Base-by-base conservation (phyloP, 2,797 vertebrate species). In the Prunella strophiata region DNA sequence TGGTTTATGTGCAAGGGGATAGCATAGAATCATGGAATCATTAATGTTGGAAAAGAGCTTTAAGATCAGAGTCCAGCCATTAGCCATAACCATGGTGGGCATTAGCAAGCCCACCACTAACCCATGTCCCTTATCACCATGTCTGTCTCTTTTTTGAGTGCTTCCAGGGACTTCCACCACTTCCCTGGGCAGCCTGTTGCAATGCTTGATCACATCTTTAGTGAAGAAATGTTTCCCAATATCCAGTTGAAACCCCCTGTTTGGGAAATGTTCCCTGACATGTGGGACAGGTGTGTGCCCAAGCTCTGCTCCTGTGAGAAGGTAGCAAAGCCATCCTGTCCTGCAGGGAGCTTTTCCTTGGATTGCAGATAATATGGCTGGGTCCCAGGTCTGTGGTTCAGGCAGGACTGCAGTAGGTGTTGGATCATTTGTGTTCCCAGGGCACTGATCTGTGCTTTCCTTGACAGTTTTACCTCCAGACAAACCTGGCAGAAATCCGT, bases 401-500 rank as follows among this genome's bases (percentile, higher is more conserved):
- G 57, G 52, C 26, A 30, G 15, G 11, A 15, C 45, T 63, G 65
- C 79, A 75, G 45, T 26, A 42, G 43, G 7, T 55, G 5, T 12
- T 40, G 47, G 7, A 10, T 81, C 45, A 11, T 30, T 62, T 21
- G 21, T 54, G 23, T 40, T 47, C n/a, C 26, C 38, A 16, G 16
- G 93, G 93, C 51, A 25, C 17, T 14, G 47, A 16, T 78, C 62
- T 90, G 13, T 72, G 13, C 92, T 73, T 96, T 94, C 94, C 98
- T 98, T 98, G 94, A 98, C 77, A 2, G 40, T 62, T 55, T 38
- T 58, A 29, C 51, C 71, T 96, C 61, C 95, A 99, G 99, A 99
- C 98, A 85, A 98, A 98, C 63, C 84, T 98, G 45, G 76, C 98
- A 10, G 97, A 98, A 89, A 98, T 99, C 94, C 98, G 98, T 9